Percentiles rank a stretch among this genome's conserved stretches.
Conservation (phyloP, 2,888 invertebrate genomes). For the Oxyscelio sp. region DNA sequence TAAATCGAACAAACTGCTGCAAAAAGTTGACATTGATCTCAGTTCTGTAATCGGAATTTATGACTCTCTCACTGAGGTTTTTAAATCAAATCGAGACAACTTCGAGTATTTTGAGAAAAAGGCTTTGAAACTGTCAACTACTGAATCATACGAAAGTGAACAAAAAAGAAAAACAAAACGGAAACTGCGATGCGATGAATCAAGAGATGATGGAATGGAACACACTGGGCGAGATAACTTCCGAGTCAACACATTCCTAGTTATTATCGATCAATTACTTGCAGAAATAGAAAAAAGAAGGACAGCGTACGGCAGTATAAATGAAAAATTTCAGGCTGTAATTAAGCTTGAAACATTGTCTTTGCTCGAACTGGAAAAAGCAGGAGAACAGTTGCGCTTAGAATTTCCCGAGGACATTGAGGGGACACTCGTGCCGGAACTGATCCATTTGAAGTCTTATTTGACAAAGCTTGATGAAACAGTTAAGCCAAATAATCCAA, state of each 20-base stretch:
- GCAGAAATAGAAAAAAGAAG: conserved; percentile 13
- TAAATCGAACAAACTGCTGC: conserved; percentile 24
- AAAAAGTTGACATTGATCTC: conserved; percentile 28
- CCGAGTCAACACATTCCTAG: conserved; percentile 6
- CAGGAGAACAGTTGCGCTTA: not conserved
- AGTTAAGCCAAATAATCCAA: conserved; percentile 30
- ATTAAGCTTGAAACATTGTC: not conserved
- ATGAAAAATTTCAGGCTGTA: conserved; percentile 19
- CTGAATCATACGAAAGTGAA: conserved; percentile 4
- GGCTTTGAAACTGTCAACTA: not conserved
- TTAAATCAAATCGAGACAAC: conserved; percentile 16
- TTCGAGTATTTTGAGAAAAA: conserved; percentile 25
- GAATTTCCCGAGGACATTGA: conserved; percentile 34
- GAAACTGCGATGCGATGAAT: conserved; percentile 12
- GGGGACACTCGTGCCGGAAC: conserved; percentile 26
- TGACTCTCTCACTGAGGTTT: conserved; percentile 27
- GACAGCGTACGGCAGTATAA: not conserved
- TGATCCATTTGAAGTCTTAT: conserved; percentile 55
- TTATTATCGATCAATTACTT: not conserved
- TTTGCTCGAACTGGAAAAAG: conserved; percentile 3
- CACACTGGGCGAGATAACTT: conserved; percentile 26
- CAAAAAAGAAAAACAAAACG: conserved; percentile 19
- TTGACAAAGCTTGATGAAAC: conserved; percentile 32
- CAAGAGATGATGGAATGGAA: conserved; percentile 16
- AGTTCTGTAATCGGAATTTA: conserved; percentile 37